Conservation (phyloP, 2,888 invertebrate genomes). For the Tribolium freemani region DNA sequence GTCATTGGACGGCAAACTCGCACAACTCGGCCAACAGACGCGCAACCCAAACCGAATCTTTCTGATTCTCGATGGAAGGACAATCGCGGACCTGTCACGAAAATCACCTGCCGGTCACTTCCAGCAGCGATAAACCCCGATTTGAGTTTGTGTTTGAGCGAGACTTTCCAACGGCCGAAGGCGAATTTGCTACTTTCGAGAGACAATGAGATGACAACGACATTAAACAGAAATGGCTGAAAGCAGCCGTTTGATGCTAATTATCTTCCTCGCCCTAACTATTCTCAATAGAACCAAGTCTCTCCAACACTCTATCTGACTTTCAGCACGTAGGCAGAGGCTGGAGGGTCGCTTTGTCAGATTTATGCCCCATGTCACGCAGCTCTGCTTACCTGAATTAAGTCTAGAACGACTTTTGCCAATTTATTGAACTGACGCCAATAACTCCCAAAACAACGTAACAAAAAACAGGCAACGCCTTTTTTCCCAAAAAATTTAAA, state of each 20-base stretch:
- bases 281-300: too few relatives aligned
- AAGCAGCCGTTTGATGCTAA: slow-evolving; percentile 1
- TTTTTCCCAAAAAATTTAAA: too few relatives aligned
- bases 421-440: too few relatives aligned
- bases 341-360: too few relatives aligned
- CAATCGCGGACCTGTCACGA: not conserved
- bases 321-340: slow-evolving; percentile 5
- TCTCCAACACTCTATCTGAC: not conserved
- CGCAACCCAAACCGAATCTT: slow-evolving; percentile 4
- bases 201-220: slow-evolving; percentile 17
- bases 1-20: slow-evolving; percentile 45
- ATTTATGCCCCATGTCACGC: too few relatives aligned
- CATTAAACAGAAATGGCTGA: not conserved
- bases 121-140: too few relatives aligned
- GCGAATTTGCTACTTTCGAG: slow-evolving; percentile 17
- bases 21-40: slow-evolving; percentile 41
- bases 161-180: slow-evolving; percentile 11
- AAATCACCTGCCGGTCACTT: slow-evolving; percentile 3
- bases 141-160: too few relatives aligned
- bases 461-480: too few relatives aligned
- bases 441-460: too few relatives aligned
- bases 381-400: too few relatives aligned
- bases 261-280: slow-evolving; percentile 2
- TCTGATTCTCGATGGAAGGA: slow-evolving; percentile 10
- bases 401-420: too few relatives aligned